A percentile compares a stretch with the other conserved stretches of the same genome.
Conservation (phyloP, 2,888 invertebrate species). For the Callosobruchus maculatus region DNA sequence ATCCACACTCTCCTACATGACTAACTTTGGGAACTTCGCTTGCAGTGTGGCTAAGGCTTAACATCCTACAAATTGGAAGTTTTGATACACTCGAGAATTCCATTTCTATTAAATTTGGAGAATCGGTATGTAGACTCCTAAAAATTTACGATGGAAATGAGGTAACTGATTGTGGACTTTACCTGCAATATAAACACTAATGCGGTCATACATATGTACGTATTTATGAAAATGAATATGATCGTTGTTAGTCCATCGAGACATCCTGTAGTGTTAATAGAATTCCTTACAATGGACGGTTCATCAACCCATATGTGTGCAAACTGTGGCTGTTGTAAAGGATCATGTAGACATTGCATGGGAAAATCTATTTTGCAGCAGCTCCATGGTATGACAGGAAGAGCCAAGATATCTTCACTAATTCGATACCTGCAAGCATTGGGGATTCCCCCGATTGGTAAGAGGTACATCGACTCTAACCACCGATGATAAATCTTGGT, state of each 20-base stretch:
- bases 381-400: slow-evolving; percentile 58
- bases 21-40: too few species aligned
- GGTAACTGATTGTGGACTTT: slow-evolving; percentile 1
- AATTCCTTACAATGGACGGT: slow-evolving; percentile 37
- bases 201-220: slow-evolving; percentile 16
- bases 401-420: slow-evolving; percentile 21
- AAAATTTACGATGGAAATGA: too few species aligned
- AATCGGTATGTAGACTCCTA: too few species aligned
- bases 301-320: slow-evolving; percentile 43
- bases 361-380: slow-evolving; percentile 58
- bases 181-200: slow-evolving; percentile 18
- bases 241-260: slow-evolving; percentile 39
- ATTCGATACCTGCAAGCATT: slow-evolving; percentile 27
- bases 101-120: too few species aligned
- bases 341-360: slow-evolving; percentile 61
- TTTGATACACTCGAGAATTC: too few species aligned
- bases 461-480: too few species aligned
- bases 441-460: too few species aligned
- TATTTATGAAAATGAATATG: slow-evolving; percentile 26
- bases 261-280: slow-evolving; percentile 45
- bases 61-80: too few species aligned
- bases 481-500: too few species aligned
- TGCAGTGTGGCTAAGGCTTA: too few species aligned
- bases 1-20: too few species aligned
- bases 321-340: slow-evolving; percentile 52